A percentile compares a stretch with the other conserved stretches of the same genome.
These are phyloP conservation scores for Tineola bisselliella DNA, from an alignment of 2,888 invertebrate genomes.

Conservation along the genomic window DNA sequence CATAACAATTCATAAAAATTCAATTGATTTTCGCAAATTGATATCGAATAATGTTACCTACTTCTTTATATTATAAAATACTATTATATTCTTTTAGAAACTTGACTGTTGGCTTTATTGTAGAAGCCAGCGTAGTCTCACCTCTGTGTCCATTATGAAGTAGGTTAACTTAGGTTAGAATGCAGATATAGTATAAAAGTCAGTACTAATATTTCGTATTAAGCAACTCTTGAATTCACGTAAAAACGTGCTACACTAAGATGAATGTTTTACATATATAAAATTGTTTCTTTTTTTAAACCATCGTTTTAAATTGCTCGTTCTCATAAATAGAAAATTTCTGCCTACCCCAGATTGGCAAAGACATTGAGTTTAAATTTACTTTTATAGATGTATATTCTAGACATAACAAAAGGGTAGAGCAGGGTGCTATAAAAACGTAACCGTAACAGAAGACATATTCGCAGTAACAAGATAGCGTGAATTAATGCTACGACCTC, in stretches of 20 bases:
- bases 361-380: not conserved
- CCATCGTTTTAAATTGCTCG: no score
- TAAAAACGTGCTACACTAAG: not conserved
- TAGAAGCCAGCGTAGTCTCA: not conserved
- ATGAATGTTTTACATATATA: not conserved
- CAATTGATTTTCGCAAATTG: not conserved
- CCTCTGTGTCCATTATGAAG: not conserved
- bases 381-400: not conserved
- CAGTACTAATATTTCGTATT: not conserved
- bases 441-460: not conserved
- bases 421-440: not conserved
- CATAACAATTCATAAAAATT: not conserved
- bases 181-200: not conserved
- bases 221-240: not conserved
- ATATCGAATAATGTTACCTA: not conserved
- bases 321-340: no score
- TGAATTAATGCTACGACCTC: constrained; percentile 6
- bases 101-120: not conserved
- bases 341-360: no score
- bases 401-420: not conserved
- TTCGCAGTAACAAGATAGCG: constrained; percentile 3
- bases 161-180: not conserved
- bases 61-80: no score
- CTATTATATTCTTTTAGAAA: not conserved
- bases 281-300: no score